Base-by-base conservation (phyloP, 2,113 vertebrate species). In the Paradisaea rubra region DNA sequence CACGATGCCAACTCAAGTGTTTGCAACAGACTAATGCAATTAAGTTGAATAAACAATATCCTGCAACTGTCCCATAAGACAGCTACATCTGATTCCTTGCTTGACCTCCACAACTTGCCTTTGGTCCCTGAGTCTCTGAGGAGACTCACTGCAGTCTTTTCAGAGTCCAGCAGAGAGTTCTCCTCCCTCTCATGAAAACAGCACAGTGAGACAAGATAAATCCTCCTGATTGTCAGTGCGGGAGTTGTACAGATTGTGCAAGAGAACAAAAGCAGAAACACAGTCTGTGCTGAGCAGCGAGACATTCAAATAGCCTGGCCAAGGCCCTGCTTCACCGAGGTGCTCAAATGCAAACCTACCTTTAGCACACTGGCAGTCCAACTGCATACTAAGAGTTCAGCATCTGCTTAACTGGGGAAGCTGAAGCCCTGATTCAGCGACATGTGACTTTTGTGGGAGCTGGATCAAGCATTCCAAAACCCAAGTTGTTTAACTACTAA, bases 21-120 rank as follows among this genome's bases (percentile, higher is more conserved):
- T 69, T 89, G 77, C 57, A 86, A 77, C 88, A 93, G 76, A 42
- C 81, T 95, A 89, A 63, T 39, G 88, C 80, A 95, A 94, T 94
- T 95, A 96, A 93, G 47, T 76, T 90, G 80, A 94, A 93, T 94
- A 95, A 96, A 91, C 92, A 94, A 90, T 59, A 86, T 74, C 86
- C 77, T 89, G 80, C 69, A 91, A 84, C 65, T 64, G 77, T 93
- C 94, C 91, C 94, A 42, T 44, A 95, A 92, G 89, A 88, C 81
- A 49, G 81, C 45, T 91, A 78, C 54, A 69, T 86, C 65, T 27
- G 50, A 93, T 86, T 89, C 47, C 45, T 47, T 60, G 37, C 49
- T 61, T 89, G 94, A 93, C 88, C 91, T 84, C 81, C 47, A 86
- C 68, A 71, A 81, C 91, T 56, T 23, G 61, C 49, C 89, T 86